These are phyloP conservation scores for Magallana ariakensis DNA, from an alignment of 1,140 invertebrate genomes.

Conservation along the genomic window DNA sequence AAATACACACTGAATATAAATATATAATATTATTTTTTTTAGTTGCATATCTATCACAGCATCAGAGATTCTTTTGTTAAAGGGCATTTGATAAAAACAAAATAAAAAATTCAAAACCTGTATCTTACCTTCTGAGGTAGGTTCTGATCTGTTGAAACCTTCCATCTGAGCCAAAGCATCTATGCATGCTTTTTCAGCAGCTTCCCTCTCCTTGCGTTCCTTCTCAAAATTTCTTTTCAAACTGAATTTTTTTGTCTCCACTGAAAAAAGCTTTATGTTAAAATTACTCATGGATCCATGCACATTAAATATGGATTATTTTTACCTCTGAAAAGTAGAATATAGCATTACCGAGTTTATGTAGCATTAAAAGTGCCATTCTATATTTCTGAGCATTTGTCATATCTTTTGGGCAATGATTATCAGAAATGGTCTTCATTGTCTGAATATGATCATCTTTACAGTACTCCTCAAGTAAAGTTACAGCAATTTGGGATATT, in stretches of 20 bases:
- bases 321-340: neutral
- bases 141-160: constrained; percentile 17
- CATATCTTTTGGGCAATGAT: constrained; percentile 2
- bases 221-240: constrained; percentile 34
- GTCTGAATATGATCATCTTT: neutral
- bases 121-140: neutral
- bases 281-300: constrained; percentile 14
- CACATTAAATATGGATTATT: neutral
- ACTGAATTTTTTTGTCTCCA: constrained; percentile 13
- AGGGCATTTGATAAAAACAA: constrained; percentile 1
- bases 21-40: no score
- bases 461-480: no score
- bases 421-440: constrained; percentile 13
- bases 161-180: neutral
- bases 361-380: constrained; percentile 26
- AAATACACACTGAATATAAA: no score
- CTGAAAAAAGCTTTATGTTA: neutral
- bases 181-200: constrained; percentile 8
- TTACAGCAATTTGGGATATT: no score
- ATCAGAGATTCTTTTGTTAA: neutral
- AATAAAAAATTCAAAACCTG: neutral
- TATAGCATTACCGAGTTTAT: constrained; percentile 8
- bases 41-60: neutral
- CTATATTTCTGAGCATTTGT: constrained; percentile 2
- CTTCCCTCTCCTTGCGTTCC: constrained; percentile 7